Percentiles rank a stretch among this genome's conserved stretches.
phyloP scores from a whole-genome alignment of 2,797 vertebrate species.

The Platalea minor region DNA sequence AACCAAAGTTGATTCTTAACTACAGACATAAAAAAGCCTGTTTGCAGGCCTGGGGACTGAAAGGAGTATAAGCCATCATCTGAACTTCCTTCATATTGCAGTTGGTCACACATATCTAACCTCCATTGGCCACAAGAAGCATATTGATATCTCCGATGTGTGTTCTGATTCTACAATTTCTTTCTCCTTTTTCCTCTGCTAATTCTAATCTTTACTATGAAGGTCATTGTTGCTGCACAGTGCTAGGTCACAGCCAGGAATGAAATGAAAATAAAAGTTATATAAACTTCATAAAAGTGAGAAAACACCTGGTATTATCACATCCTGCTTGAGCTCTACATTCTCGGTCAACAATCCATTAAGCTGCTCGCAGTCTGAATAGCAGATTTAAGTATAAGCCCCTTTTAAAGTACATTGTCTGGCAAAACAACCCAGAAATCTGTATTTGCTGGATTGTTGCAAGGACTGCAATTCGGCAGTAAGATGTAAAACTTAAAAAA shows the following conservation, averaged over 20 bases:
- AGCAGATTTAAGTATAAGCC: slow-evolving; percentile 6
- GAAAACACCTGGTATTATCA: neutral
- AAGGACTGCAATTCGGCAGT: neutral
- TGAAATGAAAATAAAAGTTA: slow-evolving; percentile 13
- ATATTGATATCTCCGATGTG: neutral
- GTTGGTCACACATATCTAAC: neutral
- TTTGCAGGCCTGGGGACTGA: neutral
- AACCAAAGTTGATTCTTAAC: neutral
- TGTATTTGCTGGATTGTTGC: neutral
- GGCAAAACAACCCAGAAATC: slow-evolving; percentile 23
- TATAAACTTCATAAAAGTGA: neutral
- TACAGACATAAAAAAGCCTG: neutral
- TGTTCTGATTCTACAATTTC: neutral
- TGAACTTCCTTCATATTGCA: neutral
- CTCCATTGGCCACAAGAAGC: neutral
- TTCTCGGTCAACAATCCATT: slow-evolving; percentile 39
- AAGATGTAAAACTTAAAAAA: neutral
- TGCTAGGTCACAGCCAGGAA: neutral
- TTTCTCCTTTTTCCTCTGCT: neutral
- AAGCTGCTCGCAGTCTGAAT: neutral
- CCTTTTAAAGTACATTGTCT: slow-evolving; percentile 6
- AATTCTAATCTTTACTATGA: neutral
- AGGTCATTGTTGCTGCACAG: neutral
- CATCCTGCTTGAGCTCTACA: neutral
- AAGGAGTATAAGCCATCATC: neutral